phyloP scores from a whole-genome alignment of 2,797 vertebrate species.

The Paguma larvata region DNA sequence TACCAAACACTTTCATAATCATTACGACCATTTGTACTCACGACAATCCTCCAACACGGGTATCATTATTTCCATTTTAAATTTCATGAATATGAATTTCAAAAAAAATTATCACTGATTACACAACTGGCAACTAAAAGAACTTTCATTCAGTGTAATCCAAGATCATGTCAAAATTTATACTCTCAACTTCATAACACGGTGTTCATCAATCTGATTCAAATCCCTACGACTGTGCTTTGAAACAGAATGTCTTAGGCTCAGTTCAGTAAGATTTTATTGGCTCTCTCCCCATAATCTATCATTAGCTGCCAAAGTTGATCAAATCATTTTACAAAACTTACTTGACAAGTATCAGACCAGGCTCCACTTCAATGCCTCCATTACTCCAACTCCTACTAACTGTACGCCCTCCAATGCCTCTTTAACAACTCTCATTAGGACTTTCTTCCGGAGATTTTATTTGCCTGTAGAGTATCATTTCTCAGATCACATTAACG shows the following conservation, averaged over 20 bases:
- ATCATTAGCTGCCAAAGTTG: not conserved
- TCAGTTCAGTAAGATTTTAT: not conserved
- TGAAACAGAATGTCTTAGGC: not conserved
- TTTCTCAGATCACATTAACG: not conserved
- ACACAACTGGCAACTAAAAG: not conserved
- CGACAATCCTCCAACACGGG: not conserved
- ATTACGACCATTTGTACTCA: not conserved
- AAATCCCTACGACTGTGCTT: not conserved
- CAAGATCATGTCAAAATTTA: not conserved
- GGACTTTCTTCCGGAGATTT: not conserved
- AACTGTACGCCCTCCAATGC: not conserved
- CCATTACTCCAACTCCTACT: not conserved
- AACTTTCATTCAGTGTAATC: not conserved
- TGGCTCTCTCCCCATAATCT: not conserved
- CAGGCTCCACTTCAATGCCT: not conserved
- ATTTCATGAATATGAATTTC: not conserved
- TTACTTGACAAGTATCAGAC: not conserved
- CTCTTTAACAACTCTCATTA: not conserved
- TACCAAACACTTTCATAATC: not conserved
- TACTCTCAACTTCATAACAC: not conserved
- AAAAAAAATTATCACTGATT: not conserved
- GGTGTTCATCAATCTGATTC: not conserved
- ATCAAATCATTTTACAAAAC: conserved; percentile 1
- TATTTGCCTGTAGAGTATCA: not conserved
- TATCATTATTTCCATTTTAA: conserved; percentile 17